Percentiles rank a stretch among this genome's conserved stretches.
These are phyloP conservation scores for Phoxinus dragarum DNA, from an alignment of 2,797 vertebrate genomes.

Conservation along the genomic window DNA sequence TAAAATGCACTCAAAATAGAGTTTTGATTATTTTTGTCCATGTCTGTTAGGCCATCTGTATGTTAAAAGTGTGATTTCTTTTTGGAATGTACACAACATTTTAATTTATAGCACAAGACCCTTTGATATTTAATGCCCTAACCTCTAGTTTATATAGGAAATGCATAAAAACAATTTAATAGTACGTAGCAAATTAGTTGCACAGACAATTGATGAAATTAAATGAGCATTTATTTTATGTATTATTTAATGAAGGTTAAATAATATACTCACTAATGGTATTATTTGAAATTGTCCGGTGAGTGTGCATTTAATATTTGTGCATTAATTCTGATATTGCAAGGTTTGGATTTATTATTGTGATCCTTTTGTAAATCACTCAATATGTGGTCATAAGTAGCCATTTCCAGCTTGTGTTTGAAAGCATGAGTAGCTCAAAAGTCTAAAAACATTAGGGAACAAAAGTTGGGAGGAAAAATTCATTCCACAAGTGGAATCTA, in stretches of 20 bases:
- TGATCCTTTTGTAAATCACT: not conserved
- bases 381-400: not conserved
- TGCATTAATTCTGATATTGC: not conserved
- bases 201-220: not conserved
- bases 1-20: not conserved
- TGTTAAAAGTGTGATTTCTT: not conserved
- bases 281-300: not conserved
- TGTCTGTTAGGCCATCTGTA: not conserved
- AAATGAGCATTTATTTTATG: not conserved
- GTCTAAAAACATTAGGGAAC: not conserved
- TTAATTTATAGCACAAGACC: too few relatives aligned
- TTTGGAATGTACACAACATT: not conserved
- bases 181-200: not conserved
- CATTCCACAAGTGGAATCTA: not conserved
- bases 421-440: not conserved
- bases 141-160: not conserved
- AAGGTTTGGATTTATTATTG: not conserved
- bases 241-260: not conserved
- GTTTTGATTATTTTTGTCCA: not conserved
- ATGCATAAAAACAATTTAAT: not conserved
- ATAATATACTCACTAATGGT: not conserved
- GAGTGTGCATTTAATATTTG: not conserved
- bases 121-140: not conserved
- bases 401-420: not conserved
- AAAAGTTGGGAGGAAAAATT: not conserved